Evolutionary conservation across 2,797 vertebrate species (phyloP).

Genomic region (Sebastes melanostomus): DNA sequence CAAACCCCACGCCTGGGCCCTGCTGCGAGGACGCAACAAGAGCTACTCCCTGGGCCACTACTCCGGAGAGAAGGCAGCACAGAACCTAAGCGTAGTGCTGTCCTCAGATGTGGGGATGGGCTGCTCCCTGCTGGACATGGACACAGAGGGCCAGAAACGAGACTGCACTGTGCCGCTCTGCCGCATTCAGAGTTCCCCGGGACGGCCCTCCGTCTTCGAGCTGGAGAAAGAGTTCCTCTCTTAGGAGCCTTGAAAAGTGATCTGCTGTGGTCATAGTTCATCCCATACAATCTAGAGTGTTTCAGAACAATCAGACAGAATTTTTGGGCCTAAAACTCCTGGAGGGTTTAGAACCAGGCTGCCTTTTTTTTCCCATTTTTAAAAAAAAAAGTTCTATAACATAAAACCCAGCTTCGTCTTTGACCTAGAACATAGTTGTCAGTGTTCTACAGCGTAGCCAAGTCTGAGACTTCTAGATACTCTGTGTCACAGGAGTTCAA

Average conservation of each 20-base stretch:
- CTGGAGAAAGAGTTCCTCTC: conserved; percentile 93
- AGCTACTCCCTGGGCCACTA: conserved; percentile 82
- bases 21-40: conserved; percentile 83
- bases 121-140: conserved; percentile 88
- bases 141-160: conserved; percentile 89
- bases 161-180: conserved; percentile 91
- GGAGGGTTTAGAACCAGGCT: conserved; percentile 56
- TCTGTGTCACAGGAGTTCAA: conserved; percentile 20
- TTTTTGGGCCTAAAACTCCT: conserved; percentile 47
- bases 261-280: conserved; percentile 7
- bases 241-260: conserved; percentile 57
- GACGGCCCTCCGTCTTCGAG: conserved; percentile 83
- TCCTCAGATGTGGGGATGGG: conserved; percentile 78
- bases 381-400: conserved; percentile 12
- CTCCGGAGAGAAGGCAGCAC: conserved; percentile 72
- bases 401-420: conserved; percentile 31
- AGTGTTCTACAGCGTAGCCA: conserved; percentile 26
- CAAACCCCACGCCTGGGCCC: conserved; percentile 82
- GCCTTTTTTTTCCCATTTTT: conserved; percentile 8
- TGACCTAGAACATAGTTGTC: conserved; percentile 35
- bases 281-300: conserved; percentile 3
- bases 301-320: conserved; percentile 14
- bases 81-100: conserved; percentile 72
- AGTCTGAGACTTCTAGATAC: conserved; percentile 14
- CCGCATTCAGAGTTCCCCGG: conserved; percentile 85